phyloP scores from a whole-genome alignment of 2,888 invertebrate genomes.

The Rhaphigaster nebulosa region DNA sequence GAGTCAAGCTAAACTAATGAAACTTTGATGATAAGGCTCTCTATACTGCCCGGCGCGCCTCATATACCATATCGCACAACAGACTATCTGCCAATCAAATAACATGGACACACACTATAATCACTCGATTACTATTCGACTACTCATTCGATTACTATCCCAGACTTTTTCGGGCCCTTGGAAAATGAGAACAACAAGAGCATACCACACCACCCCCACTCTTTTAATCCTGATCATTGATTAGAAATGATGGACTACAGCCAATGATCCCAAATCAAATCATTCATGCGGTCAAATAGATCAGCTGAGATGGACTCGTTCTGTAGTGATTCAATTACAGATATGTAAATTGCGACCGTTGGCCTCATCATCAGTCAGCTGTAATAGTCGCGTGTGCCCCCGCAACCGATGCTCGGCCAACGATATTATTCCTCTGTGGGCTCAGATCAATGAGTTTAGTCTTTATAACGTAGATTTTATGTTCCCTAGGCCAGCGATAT shows the following conservation, averaged over 20 bases:
- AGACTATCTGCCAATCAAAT: background rate
- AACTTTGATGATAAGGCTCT: too few species aligned
- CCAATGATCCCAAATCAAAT: background rate
- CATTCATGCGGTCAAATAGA: background rate
- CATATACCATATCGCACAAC: background rate
- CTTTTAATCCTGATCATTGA: background rate
- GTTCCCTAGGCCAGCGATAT: too few species aligned
- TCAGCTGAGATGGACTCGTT: constrained; percentile 16
- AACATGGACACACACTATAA: too few species aligned
- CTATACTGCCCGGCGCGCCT: background rate
- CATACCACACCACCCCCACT: background rate
- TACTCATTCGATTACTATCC: too few species aligned
- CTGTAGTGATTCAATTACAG: constrained; percentile 24
- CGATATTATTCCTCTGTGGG: background rate
- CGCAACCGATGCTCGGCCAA: background rate
- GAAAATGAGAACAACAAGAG: too few species aligned
- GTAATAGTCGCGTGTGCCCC: constrained; percentile 18
- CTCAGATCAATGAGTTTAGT: background rate
- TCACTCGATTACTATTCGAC: too few species aligned
- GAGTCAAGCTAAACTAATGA: too few species aligned
- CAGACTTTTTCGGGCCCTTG: too few species aligned
- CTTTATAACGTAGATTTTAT: background rate
- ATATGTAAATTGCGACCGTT: constrained; percentile 39
- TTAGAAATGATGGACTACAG: background rate
- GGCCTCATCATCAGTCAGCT: constrained; percentile 26